Percentiles rank a stretch among this genome's conserved stretches.
Evolutionary conservation across 1,140 invertebrate genomes (phyloP).

Genomic region (Chironomus tepperi): DNA sequence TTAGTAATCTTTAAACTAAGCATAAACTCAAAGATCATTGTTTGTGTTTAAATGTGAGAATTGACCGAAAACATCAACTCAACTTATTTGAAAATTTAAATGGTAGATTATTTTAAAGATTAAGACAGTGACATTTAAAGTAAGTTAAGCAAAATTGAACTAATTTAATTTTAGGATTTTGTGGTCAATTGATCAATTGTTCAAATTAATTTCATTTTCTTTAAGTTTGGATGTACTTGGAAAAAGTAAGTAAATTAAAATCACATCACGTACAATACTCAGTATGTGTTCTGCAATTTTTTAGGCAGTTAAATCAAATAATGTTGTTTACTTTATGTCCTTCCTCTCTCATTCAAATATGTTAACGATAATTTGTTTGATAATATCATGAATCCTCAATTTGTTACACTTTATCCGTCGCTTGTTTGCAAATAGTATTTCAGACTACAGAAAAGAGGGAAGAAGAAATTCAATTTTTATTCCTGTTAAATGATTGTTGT

Average conservation of each 20-base stretch:
- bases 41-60: neutral
- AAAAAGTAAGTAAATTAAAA: neutral
- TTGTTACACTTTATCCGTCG: neutral
- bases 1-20: too few relatives aligned
- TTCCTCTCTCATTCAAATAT: neutral
- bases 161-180: constrained; percentile 2
- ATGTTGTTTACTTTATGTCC: too few relatives aligned
- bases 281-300: neutral
- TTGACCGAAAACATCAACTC: constrained; percentile 18
- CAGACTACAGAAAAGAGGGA: neutral
- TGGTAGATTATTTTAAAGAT: neutral
- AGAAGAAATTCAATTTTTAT: neutral
- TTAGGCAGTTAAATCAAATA: neutral
- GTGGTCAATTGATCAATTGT: constrained; percentile 17
- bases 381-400: neutral
- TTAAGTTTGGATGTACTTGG: too few relatives aligned
- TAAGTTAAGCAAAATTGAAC: neutral
- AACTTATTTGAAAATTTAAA: neutral
- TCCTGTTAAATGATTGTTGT: neutral
- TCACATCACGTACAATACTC: neutral
- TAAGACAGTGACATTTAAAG: neutral
- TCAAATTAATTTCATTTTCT: neutral
- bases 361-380: neutral
- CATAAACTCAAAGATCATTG: too few relatives aligned
- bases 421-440: neutral